Percentiles rank a stretch among this genome's conserved stretches.
Conservation (phyloP, 2,888 invertebrate genomes). For the Andrena haemorrhoa region DNA sequence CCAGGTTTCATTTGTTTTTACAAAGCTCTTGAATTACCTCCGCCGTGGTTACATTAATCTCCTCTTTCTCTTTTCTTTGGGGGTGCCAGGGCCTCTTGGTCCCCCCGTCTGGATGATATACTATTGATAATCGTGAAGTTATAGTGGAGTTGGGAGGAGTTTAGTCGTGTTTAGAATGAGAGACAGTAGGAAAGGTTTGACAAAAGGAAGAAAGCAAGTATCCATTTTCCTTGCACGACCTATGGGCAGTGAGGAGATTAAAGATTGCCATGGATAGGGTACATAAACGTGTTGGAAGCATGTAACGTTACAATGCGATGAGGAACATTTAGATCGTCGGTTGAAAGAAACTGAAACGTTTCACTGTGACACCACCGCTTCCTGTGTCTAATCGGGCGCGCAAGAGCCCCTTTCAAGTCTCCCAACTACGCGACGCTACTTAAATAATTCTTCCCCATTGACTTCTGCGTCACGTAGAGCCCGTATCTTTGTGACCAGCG, state of each 20-base stretch:
- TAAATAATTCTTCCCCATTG: slow-evolving; percentile 72
- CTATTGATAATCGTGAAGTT: too few relatives aligned
- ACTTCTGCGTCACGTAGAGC: slow-evolving; percentile 56
- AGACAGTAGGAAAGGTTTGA: too few relatives aligned
- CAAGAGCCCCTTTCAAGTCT: slow-evolving; percentile 61
- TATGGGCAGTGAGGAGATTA: neutral
- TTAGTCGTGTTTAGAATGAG: too few relatives aligned
- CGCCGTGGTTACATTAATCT: too few relatives aligned
- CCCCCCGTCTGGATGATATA: too few relatives aligned
- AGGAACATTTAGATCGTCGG: neutral
- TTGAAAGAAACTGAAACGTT: slow-evolving; percentile 15
- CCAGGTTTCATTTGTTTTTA: too few relatives aligned
- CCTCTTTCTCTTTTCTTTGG: too few relatives aligned
- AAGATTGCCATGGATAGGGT: neutral
- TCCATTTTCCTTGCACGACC: neutral
- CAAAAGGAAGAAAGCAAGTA: too few relatives aligned
- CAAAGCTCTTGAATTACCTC: too few relatives aligned
- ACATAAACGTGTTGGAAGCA: neutral
- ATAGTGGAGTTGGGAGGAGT: too few relatives aligned
- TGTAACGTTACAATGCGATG: neutral
- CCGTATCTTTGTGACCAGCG: slow-evolving; percentile 42
- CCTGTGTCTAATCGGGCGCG: slow-evolving; percentile 60
- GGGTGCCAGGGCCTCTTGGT: too few relatives aligned
- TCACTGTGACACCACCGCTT: slow-evolving; percentile 47
- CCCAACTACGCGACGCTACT: slow-evolving; percentile 56